Conservation (phyloP, 2,888 invertebrate genomes). For the Saturnia pavonia region DNA sequence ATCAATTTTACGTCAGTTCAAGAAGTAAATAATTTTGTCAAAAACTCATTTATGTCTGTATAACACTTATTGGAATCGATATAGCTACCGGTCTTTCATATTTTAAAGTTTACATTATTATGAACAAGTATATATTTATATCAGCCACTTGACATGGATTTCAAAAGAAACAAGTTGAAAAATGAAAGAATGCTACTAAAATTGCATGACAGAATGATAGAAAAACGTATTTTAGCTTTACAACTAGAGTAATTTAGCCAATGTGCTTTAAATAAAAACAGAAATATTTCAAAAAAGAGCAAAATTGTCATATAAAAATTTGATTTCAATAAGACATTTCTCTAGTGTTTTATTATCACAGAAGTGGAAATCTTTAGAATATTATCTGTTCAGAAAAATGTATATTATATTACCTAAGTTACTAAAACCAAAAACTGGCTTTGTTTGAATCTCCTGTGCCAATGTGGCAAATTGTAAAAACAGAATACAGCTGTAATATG, state of each 20-base stretch:
- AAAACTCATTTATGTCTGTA: neutral
- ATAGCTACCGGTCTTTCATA: neutral
- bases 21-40: neutral
- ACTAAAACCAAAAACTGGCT: neutral
- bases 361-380: too few species aligned
- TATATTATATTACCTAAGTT: too few species aligned
- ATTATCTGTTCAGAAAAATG: neutral
- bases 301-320: neutral
- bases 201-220: neutral
- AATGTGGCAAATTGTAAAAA: neutral
- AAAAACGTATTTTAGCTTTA: neutral
- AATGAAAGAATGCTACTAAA: too few species aligned
- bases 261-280: neutral
- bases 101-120: too few species aligned
- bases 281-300: neutral
- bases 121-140: neutral
- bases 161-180: neutral
- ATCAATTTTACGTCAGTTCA: neutral
- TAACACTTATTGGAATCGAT: neutral
- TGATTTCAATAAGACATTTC: neutral
- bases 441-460: neutral
- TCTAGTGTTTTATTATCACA: too few species aligned
- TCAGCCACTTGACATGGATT: neutral
- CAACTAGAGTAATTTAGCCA: neutral
- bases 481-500: neutral